Evolutionary conservation across 2,888 invertebrate species (phyloP), one percentile per base, ranked within the genome.

Genomic region (Ellobium chinense): DNA sequence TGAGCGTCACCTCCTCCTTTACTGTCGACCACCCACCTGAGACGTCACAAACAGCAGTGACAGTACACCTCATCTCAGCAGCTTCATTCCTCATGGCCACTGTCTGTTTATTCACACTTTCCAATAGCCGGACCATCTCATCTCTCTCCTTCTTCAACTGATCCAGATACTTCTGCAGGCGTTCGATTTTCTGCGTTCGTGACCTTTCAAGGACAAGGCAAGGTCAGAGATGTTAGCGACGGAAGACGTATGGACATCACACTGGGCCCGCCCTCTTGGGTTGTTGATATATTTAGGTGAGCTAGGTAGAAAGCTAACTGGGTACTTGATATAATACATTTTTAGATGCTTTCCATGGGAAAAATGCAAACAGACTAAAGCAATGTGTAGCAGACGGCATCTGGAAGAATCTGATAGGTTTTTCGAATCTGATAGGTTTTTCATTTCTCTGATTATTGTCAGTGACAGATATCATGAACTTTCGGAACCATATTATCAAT

Each of bases 71-170:
- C 18, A 75, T 24, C 24, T 75, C 65, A 1, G 65, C 31, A 1
- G 75, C 66, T 34, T 75, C 75, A 21, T 39, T 14, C 9, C 75
- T 75, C 27, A 75, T 34, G 1, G 54, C 54, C 5, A n/a, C 54
- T n/a, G 65, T 65, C 54, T 75, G 63, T n/a, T 12, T 56, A 29
- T 75, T 54, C 29, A 75, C 24, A 0, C 63, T 65, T 0, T 54
- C 18, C 29, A 75, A 56, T 27, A 75, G 34, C 9, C 65, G 39
- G 2, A 14, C 29, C 66, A 75, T 75, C 34, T 75, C 75, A 4
- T 63, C 66, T 29, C 46, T 75, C 56, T 75, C 75, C 46, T 54
- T 34, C 24, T 65, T 65, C 34, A 75, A 37, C 56, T 75, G 75
- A 0, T 37, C 77, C 9, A 77, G 46, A 39, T 60, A 62, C 9